Evolutionary conservation across 2,113 vertebrate species (phyloP).

Genomic region (Glaucidium brasilianum): DNA sequence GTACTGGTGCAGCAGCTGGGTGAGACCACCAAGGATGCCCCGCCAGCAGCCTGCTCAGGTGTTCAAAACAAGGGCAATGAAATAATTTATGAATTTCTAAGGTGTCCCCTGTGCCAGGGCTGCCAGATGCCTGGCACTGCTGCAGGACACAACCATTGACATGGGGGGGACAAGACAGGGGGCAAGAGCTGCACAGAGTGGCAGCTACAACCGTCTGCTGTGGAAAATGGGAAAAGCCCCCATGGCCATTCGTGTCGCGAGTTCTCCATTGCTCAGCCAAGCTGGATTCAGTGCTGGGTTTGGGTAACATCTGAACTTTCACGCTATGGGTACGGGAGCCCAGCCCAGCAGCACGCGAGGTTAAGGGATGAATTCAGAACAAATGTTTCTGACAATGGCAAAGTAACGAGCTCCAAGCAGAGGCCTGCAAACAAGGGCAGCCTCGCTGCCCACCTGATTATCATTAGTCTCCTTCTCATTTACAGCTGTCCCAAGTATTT

Average conservation of each 20-base stretch:
- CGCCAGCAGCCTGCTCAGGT: background rate
- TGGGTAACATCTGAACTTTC: background rate
- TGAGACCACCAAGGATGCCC: background rate
- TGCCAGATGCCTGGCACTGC: background rate
- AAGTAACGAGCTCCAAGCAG: background rate
- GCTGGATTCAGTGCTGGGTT: background rate
- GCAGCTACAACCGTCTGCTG: background rate
- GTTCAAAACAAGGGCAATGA: background rate
- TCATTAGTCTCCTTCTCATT: background rate
- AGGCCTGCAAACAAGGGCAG: background rate
- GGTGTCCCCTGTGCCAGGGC: background rate
- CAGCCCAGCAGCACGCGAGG: rapidly evolving
- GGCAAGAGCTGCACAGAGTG: background rate
- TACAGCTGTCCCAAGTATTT: background rate
- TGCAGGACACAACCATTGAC: background rate
- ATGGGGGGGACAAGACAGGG: too few relatives aligned
- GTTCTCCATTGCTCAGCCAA: background rate
- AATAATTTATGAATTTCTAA: background rate
- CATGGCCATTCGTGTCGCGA: background rate
- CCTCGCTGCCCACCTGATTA: background rate
- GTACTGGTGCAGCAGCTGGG: background rate
- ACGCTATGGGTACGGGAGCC: background rate
- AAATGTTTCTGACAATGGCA: background rate
- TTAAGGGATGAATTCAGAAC: background rate
- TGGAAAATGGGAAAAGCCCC: background rate